Evolutionary conservation across 2,888 invertebrate genomes (phyloP).

Genomic region (Eristalis intricaria): DNA sequence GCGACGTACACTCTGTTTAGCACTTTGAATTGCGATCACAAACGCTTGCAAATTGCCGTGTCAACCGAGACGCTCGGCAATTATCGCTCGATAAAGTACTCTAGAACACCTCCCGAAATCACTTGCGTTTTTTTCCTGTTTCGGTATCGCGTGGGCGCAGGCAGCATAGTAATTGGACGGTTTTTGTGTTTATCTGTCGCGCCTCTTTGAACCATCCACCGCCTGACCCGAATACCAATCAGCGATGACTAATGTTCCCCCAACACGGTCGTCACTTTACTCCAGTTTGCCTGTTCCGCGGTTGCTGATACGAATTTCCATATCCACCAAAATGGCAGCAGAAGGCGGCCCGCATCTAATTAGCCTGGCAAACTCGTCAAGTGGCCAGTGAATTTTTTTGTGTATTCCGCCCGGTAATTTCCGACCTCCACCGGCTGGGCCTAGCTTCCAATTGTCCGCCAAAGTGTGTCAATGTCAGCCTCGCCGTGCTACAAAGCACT

Average conservation of each 20-base stretch:
- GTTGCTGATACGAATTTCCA: slow-evolving; percentile 36
- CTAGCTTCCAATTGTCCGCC: neutral
- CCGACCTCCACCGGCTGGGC: neutral
- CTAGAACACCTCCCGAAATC: slow-evolving; percentile 2
- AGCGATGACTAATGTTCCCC: slow-evolving; percentile 3
- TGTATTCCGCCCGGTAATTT: slow-evolving; percentile 28
- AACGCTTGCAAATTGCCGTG: slow-evolving; percentile 17
- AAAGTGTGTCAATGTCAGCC: slow-evolving; percentile 59
- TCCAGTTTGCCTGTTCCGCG: slow-evolving; percentile 14
- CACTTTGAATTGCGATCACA: slow-evolving; percentile 29
- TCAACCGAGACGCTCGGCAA: slow-evolving; percentile 20
- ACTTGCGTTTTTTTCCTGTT: neutral
- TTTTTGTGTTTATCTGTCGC: neutral
- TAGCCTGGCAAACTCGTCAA: slow-evolving; percentile 49
- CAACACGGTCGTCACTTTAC: neutral
- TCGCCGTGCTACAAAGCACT: slow-evolving; percentile 33
- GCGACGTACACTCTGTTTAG: neutral
- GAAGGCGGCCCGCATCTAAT: slow-evolving; percentile 30
- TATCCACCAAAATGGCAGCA: slow-evolving; percentile 32
- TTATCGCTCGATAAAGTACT: slow-evolving; percentile 27
- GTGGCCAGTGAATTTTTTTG: slow-evolving; percentile 38
- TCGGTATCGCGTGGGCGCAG: slow-evolving; percentile 3
- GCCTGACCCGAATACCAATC: slow-evolving; percentile 51
- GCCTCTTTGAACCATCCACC: slow-evolving; percentile 17
- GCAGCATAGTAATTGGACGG: neutral